Conservation (phyloP, 2,888 invertebrate species). For the Sepiola atlantica region DNA sequence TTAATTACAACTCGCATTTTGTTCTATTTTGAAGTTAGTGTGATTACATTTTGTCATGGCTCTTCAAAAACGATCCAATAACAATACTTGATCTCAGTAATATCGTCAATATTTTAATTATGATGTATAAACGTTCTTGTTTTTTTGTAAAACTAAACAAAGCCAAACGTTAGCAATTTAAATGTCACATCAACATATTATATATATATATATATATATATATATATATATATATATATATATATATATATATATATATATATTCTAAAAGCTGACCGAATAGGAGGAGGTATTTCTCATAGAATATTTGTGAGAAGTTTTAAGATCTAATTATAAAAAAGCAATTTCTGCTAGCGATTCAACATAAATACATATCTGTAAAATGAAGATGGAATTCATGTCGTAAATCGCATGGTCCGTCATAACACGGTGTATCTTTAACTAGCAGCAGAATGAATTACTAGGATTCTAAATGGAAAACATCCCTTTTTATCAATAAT, state of each 20-base stretch:
- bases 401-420: neutral
- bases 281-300: neutral
- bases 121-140: too few species aligned
- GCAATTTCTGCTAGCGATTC: too few species aligned
- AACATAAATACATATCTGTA: too few species aligned
- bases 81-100: neutral
- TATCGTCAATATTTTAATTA: neutral
- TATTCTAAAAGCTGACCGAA: neutral
- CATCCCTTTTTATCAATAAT: neutral
- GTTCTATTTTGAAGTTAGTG: too few species aligned
- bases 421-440: neutral
- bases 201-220: too few species aligned
- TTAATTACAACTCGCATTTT: too few species aligned
- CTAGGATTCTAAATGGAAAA: neutral
- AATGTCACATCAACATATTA: neutral
- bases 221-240: neutral
- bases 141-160: too few species aligned
- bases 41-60: neutral
- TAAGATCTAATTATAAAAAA: neutral
- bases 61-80: neutral
- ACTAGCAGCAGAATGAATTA: neutral
- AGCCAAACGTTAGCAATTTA: neutral
- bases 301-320: neutral
- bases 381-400: too few species aligned
- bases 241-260: neutral